Evolutionary conservation across 2,113 vertebrate species (phyloP).

Genomic region (Brachypodius melanocephalos): DNA sequence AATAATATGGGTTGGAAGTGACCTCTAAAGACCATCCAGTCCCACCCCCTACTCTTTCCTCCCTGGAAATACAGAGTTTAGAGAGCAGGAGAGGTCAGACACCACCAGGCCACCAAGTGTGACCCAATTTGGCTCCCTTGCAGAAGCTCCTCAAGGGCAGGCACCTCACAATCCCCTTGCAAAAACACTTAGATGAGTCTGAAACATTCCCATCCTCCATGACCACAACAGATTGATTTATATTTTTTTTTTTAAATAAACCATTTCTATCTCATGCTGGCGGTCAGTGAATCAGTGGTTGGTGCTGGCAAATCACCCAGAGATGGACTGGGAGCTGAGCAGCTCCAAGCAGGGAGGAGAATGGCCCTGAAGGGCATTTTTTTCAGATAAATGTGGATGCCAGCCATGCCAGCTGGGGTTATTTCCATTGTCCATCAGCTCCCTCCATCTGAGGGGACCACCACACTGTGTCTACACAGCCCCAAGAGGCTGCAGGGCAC

Average conservation of each 20-base stretch:
- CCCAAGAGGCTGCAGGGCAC: neutral
- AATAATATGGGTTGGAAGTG: neutral
- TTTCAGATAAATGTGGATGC: neutral
- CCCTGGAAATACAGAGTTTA: neutral
- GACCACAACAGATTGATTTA: neutral
- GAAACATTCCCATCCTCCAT: neutral
- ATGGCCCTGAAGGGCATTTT: neutral
- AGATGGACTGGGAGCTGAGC: neutral
- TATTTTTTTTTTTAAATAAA: neutral
- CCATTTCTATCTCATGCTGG: neutral
- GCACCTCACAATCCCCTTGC: neutral
- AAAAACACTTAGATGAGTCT: neutral
- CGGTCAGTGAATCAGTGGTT: neutral
- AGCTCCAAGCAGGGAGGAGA: neutral
- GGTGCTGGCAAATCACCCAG: neutral
- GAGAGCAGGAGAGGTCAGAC: neutral
- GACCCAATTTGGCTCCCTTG: neutral
- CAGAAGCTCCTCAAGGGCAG: neutral
- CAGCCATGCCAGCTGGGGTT: neutral
- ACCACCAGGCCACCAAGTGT: neutral
- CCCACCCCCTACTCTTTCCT: neutral
- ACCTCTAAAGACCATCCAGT: neutral
- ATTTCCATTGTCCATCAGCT: neutral
- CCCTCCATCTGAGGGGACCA: neutral
- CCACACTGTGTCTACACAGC: accelerated